Conservation (phyloP, 2,888 invertebrate genomes). For the Sinhomidia bicolor region DNA sequence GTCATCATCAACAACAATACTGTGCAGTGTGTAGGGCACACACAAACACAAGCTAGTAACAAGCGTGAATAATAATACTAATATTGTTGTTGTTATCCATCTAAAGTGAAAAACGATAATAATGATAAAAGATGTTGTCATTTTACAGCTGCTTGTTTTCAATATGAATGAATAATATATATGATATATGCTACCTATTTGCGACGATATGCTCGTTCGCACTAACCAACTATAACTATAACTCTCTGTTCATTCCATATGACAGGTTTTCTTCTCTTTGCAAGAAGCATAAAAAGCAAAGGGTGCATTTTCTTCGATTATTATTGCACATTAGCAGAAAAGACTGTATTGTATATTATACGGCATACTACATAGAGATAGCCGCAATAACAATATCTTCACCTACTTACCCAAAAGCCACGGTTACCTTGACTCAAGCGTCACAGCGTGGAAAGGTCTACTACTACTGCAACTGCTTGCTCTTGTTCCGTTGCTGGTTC, state of each 20-base stretch:
- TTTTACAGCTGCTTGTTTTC: neutral
- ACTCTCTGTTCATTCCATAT: neutral
- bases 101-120: neutral
- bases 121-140: neutral
- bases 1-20: neutral
- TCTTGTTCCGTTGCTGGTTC: conserved; percentile 50
- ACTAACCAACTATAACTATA: neutral
- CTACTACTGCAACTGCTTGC: conserved; percentile 34
- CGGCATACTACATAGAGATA: too few relatives aligned
- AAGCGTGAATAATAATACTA: neutral
- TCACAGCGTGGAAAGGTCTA: conserved; percentile 63
- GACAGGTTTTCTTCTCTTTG: conserved; percentile 49
- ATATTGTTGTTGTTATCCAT: neutral
- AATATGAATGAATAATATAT: conserved; percentile 11
- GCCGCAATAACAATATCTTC: conserved; percentile 61
- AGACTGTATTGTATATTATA: too few relatives aligned
- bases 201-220: too few relatives aligned
- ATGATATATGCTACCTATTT: too few relatives aligned
- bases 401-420: conserved; percentile 74
- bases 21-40: too few relatives aligned
- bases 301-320: conserved; percentile 1
- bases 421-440: conserved; percentile 72
- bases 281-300: conserved; percentile 7
- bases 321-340: too few relatives aligned
- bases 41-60: neutral